Evolutionary conservation across 2,113 vertebrate species (phyloP).

Genomic region (Chamaetylas fuelleborni): DNA sequence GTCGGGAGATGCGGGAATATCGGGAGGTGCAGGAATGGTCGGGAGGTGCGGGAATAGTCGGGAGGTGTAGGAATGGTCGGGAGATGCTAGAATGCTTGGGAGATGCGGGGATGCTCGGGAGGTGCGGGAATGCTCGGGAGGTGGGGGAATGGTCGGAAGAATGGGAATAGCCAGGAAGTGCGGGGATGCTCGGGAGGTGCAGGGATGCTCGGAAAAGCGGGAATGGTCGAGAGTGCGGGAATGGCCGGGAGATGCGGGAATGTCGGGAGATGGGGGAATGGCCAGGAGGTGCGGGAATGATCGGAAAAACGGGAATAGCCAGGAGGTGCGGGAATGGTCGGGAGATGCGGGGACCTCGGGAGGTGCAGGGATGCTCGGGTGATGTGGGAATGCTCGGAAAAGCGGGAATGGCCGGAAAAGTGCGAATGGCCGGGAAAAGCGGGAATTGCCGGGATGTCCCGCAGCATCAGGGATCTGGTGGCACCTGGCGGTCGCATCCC

Average conservation of each 20-base stretch:
- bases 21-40: too few species aligned
- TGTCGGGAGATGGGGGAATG: rapidly evolving
- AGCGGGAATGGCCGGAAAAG: not conserved
- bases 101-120: rapidly evolving
- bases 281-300: rapidly evolving
- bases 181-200: rapidly evolving
- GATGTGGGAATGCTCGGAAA: too few species aligned
- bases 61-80: not conserved
- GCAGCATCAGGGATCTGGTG: not conserved
- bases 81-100: rapidly evolving
- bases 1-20: too few species aligned
- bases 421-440: not conserved
- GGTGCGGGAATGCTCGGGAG: rapidly evolving
- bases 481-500: slow-evolving; percentile 26
- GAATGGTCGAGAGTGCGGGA: rapidly evolving
- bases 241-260: too few species aligned
- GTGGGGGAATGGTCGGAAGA: rapidly evolving
- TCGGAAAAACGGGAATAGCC: rapidly evolving
- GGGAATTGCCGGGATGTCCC: not conserved
- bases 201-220: too few species aligned
- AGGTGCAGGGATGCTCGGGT: rapidly evolving
- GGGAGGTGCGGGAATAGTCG: not conserved
- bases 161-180: rapidly evolving
- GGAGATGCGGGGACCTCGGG: too few species aligned
- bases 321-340: not conserved